Base-by-base conservation (phyloP, 1,140 invertebrate species). In the Scaptomyza montana region DNA sequence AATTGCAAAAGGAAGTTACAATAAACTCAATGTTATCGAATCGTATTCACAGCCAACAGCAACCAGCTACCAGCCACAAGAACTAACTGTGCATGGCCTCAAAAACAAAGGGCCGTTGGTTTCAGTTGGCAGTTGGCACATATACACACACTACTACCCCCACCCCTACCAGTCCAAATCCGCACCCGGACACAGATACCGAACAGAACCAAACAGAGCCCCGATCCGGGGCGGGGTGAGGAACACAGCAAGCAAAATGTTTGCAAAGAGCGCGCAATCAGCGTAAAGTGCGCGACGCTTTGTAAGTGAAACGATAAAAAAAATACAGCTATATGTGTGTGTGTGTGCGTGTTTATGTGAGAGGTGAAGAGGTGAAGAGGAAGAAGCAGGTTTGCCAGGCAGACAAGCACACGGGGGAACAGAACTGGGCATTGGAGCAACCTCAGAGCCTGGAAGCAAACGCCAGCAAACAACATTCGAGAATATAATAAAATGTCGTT, bases 1-100 rank as follows among this genome's bases (percentile, higher is more conserved):
- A 89, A 89, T 89, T 89, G 85, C 85, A 77, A 84, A 78, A 71
- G 84, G 84, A 89, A 89, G 84, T 84, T 89, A 89, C 84, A 89
- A 89, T 89, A 89, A 89, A 89, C 84, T 78, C 73, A 80, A 89
- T 89, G 77, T 77, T 84, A 89, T 89, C 79, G 85, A 89, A 89
- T 72, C 82, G 67, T 64, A 80, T 63, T 53, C 68, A 53, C 30
- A 33, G 30, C 45, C 28, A 45, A 63, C 36, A 45, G 50, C 21
- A 36, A 43, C 4, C 10, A 50, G 54, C 19, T 45, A 41, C 45
- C 41, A 54, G 33, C 47, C 64, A 43, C 39, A 46, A 21, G 39
- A 13, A 21, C 21, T 46, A 25, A 51, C n/a, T 39, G 49, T 67
- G 55, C 25, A 21, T 53, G 49, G 54, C 12, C 57, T 25, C 47